These are phyloP conservation scores for Omphaloscelis lunosa DNA, from an alignment of 2,888 invertebrate genomes.

Conservation along the genomic window DNA sequence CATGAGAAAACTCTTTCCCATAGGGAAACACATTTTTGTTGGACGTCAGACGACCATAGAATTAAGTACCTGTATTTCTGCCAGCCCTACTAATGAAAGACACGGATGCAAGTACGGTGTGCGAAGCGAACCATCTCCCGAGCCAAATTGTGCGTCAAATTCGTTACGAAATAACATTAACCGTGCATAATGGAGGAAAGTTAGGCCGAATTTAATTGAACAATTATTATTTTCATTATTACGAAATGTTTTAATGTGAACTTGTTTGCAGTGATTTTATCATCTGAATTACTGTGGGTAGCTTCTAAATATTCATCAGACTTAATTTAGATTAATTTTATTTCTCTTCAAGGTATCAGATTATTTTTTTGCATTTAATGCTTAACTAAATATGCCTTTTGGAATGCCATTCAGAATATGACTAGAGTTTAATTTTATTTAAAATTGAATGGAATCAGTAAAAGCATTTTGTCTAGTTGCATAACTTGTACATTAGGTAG, in stretches of 20 bases:
- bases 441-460: background rate
- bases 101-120: conserved; percentile 45
- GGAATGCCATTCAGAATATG: background rate
- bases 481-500: background rate
- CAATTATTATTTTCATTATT: conserved; percentile 61
- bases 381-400: background rate
- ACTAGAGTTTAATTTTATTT: background rate
- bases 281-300: conserved; percentile 6
- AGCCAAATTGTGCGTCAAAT: conserved; percentile 71
- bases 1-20: background rate
- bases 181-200: conserved; percentile 75
- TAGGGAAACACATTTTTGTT: no score
- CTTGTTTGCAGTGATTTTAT: conserved; percentile 40
- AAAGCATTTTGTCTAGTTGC: background rate
- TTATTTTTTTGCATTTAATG: background rate
- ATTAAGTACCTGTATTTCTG: background rate
- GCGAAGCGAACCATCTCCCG: conserved; percentile 64
- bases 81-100: conserved; percentile 52
- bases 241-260: conserved; percentile 60
- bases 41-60: background rate
- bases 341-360: background rate
- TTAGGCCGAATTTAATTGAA: conserved; percentile 62
- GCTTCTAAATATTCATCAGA: conserved; percentile 1
- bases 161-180: conserved; percentile 72
- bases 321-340: background rate